Conservation (phyloP, 2,888 invertebrate genomes). For the Oligia strigilis region DNA sequence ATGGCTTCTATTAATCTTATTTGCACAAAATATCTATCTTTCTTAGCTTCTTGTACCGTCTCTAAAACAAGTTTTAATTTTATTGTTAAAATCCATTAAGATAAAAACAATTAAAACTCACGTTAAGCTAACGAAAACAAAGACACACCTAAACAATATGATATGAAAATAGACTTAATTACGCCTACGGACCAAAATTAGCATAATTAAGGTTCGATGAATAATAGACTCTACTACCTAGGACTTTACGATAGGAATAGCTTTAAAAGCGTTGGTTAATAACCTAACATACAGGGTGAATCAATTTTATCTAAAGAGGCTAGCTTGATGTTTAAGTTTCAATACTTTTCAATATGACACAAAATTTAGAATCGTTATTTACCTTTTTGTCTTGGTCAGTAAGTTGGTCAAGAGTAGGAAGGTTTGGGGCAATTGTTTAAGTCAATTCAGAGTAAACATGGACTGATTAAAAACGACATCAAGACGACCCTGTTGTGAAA, state of each 20-base stretch:
- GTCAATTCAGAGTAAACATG: background rate
- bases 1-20: conserved; percentile 41
- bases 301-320: conserved; percentile 1
- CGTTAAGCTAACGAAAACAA: conserved; percentile 31
- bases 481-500: background rate
- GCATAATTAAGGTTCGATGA: conserved; percentile 15
- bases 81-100: conserved; percentile 55
- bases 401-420: background rate
- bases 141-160: conserved; percentile 50
- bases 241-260: conserved; percentile 40
- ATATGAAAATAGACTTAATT: conserved; percentile 56
- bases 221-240: conserved; percentile 39
- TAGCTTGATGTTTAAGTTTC: background rate
- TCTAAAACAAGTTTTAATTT: conserved; percentile 35
- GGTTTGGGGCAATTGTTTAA: background rate
- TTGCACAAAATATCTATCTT: conserved; percentile 32
- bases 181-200: conserved; percentile 39
- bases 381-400: too few species aligned
- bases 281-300: conserved; percentile 53
- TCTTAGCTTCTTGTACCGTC: conserved; percentile 8
- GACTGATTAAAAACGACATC: background rate
- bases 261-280: conserved; percentile 27
- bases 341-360: background rate
- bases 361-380: background rate
- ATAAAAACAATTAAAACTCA: conserved; percentile 52